Evolutionary conservation across 2,113 vertebrate genomes (phyloP), one percentile per base, ranked within the genome.

Genomic region (Pao palembangensis): DNA sequence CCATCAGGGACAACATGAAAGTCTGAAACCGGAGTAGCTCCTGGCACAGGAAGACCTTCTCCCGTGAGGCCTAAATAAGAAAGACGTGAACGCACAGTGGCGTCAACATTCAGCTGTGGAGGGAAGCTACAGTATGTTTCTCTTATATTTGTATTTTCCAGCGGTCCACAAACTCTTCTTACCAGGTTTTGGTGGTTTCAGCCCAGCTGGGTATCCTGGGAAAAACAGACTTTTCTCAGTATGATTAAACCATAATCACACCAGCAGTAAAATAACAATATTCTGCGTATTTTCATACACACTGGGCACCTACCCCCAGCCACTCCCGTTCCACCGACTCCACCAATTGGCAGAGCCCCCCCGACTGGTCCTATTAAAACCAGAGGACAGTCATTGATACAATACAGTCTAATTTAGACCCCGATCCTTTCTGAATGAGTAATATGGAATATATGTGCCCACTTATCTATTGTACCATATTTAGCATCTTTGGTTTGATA

Each of bases 131-230:
- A 3, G 10, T 10, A 17, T 47, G 44, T 47, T 7, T 2, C 15
- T 47, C 44, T 4, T 17, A n/a, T 47, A n/a, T 17, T n/a, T 17
- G 44, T 2, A 2, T 2, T 2, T 49, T 49, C 43, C 16, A 8
- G 18, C 16, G 8, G 31, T 57, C 59, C 50, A 12, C 34, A 34
- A 8, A 15, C 28, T 31, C 18, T 51, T 11, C 64, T 54, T 54
- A 81, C 74, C 55, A 17, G 68, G 52, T 73, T 83, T 83, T 46
- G 80, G 69, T 65, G 82, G 67, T 77, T 82, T 83, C 15, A 61
- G 76, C 31, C 76, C 80, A 15, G 52, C 56, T 7, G 65, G 64
- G 63, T 78, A 61, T 67, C 63, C 73, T 82, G 67, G 15, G 18
- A 63, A 66, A 66, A 14, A 78, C 18, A 75, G 14, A 49, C 0